Evolutionary conservation across 2,113 vertebrate species (phyloP), one percentile per base, ranked within the genome.

Genomic region (Embiotoca jacksoni): DNA sequence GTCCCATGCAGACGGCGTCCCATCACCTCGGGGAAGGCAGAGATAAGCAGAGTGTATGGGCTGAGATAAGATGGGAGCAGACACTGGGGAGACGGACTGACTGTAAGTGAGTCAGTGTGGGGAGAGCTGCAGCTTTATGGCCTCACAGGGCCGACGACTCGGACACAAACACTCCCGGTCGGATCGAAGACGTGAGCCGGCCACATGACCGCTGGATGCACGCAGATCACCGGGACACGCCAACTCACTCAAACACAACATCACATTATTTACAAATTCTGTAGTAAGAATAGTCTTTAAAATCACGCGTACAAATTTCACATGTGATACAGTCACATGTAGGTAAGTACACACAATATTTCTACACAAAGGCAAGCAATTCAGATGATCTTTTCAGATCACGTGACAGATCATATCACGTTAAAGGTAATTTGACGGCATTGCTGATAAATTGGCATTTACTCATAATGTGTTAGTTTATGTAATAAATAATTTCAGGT

Each of bases 31-130:
- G 88, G 90, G 86, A 89, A 80, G 82, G 65, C 84, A 91, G 76
- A 88, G 90, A 91, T 89, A 90, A 91, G 85, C 65, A 77, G 84
- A 89, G 88, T 84, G 89, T 88, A 91, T 89, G 86, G 84, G 84
- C 81, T 73, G 75, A 90, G 92, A 92, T 92, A 90, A 91, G 87
- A 91, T 81, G 78, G 64, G 54, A 89, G 75, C 82, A 92, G 89
- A 93, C 89, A 84, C 85, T 68, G 80, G 82, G 87, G 91, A 91
- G 88, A 88, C 88, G 64, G 83, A 82, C 90, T 91, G 86, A 88
- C 87, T 90, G 75, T 82, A 91, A 91, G 81, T 88, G 90, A 92
- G 85, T 91, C 89, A 90, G 74, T 80, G 87, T 52, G 44, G 63
- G 77, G 64, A 82, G 46, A 69, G 58, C 52, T 84, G 82, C 68